These are phyloP conservation scores for Teinopalpus imperialis DNA, from an alignment of 2,888 invertebrate species.

Conservation along the genomic window DNA sequence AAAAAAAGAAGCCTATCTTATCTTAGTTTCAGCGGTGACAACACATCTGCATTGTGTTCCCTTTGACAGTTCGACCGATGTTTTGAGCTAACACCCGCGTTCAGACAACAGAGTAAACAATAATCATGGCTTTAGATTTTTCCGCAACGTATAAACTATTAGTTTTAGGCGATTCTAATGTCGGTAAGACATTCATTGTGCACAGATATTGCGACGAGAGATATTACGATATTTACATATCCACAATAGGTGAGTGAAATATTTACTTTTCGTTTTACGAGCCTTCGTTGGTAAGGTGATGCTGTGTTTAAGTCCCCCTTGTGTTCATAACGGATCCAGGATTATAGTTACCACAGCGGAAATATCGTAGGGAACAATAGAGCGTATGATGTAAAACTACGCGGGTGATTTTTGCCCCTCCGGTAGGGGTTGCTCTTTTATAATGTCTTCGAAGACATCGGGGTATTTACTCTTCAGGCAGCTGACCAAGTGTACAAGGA, in stretches of 20 bases:
- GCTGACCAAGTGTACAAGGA: no score
- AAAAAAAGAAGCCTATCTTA: no score
- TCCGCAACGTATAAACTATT: constrained; percentile 93
- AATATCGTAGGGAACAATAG: constrained; percentile 50
- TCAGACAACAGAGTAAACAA: constrained; percentile 70
- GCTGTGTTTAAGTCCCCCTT: constrained; percentile 50
- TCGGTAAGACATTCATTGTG: constrained; percentile 94
- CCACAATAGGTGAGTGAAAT: constrained; percentile 90
- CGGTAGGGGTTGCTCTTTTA: no score
- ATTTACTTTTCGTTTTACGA: constrained; percentile 62
- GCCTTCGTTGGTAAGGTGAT: constrained; percentile 65
- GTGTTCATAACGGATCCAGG: constrained; percentile 46
- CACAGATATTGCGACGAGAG: constrained; percentile 94
- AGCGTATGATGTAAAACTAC: constrained; percentile 28
- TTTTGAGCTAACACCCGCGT: constrained; percentile 68
- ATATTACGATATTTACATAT: constrained; percentile 95
- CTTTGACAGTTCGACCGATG: constrained; percentile 76
- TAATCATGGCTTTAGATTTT: constrained; percentile 90
- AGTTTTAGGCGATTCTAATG: constrained; percentile 94
- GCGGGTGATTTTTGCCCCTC: no score
- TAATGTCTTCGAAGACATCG: no score
- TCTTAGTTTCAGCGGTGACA: no score
- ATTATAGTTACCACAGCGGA: constrained; percentile 50
- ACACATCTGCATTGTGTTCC: constrained; percentile 73
- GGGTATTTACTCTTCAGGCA: no score